Evolutionary conservation across 2,797 vertebrate species (phyloP), one percentile per base, ranked within the genome.

Genomic region (Mus minutoides): DNA sequence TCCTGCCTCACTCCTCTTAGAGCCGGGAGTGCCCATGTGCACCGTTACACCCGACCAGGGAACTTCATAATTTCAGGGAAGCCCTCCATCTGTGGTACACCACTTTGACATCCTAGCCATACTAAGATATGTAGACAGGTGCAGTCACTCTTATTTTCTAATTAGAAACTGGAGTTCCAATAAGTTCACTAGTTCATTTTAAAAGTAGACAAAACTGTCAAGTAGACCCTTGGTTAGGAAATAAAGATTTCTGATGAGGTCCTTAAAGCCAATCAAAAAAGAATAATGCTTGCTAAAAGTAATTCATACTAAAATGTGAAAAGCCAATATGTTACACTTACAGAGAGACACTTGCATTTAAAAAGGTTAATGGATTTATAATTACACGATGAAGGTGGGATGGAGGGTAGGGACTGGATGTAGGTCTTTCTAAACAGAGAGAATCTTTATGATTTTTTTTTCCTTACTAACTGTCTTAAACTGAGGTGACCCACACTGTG

Each of bases 231-330:
- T 26, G 1, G 1, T 52, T 56, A 95, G 75, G 37, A 95, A 94
- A 29, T 46, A 46, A 75, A 76, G 58, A 54, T 58, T 91, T 89
- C 84, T 94, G 43, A 69, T n/a, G 52, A 94, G 60, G 29, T 87
- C 43, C 73, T 11, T 40, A 43, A 91, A 79, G 75, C 46, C n/a
- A 91, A 85, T 26, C 0, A 6, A 78, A 92, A 88, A 6, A 84
- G 58, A 91, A 82, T 67, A 37, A 24, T 76, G 37, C 49, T 89
- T 92, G 62, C 69, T 95, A 71, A 56, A 94, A 79, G 37, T 60
- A 84, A 95, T 77, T 94, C 46, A 80, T 60, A 67, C 26, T 49
- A 94, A 96, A 52, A 84, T 80, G 22, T 67, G 46, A 96, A 60
- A 83, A 67, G 71, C 40, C 24, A 31, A 84, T 37, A 78, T 7